Evolutionary conservation across 1,140 invertebrate species (phyloP).

Genomic region (Meloidogyne floridensis): DNA sequence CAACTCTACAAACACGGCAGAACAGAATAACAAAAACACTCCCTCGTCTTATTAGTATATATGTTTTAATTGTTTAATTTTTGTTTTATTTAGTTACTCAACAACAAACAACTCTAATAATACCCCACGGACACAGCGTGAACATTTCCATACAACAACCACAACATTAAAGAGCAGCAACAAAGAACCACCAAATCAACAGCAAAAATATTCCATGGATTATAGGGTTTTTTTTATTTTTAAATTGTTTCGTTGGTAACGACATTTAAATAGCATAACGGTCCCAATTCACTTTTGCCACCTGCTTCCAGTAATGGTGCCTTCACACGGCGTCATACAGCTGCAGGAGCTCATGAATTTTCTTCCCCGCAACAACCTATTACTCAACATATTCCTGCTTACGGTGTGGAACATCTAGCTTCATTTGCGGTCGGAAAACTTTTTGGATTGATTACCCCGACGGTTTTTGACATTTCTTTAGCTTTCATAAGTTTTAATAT

Average conservation of each 20-base stretch:
- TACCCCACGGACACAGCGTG: neutral
- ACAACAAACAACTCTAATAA: neutral
- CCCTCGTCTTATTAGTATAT: neutral
- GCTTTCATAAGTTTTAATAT: slow-evolving; percentile 66
- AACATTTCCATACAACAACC: slow-evolving; percentile 2
- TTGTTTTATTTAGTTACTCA: neutral
- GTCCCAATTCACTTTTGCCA: neutral
- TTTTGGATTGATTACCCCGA: neutral
- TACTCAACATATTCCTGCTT: slow-evolving; percentile 67
- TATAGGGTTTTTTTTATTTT: neutral
- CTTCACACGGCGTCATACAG: slow-evolving; percentile 23
- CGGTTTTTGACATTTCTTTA: neutral
- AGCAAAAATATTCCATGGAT: slow-evolving; percentile 19
- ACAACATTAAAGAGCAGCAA: slow-evolving; percentile 1
- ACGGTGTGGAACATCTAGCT: slow-evolving; percentile 92
- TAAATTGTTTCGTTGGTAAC: neutral
- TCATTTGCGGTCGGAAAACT: slow-evolving; percentile 80
- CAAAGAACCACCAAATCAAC: neutral
- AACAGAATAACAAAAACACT: neutral
- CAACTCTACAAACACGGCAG: neutral
- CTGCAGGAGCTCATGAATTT: neutral
- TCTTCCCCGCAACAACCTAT: neutral
- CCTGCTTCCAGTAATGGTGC: neutral
- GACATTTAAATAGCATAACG: neutral
- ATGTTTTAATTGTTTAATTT: neutral